Base-by-base conservation (phyloP, 1,140 invertebrate species). In the Gryllus bimaculatus region DNA sequence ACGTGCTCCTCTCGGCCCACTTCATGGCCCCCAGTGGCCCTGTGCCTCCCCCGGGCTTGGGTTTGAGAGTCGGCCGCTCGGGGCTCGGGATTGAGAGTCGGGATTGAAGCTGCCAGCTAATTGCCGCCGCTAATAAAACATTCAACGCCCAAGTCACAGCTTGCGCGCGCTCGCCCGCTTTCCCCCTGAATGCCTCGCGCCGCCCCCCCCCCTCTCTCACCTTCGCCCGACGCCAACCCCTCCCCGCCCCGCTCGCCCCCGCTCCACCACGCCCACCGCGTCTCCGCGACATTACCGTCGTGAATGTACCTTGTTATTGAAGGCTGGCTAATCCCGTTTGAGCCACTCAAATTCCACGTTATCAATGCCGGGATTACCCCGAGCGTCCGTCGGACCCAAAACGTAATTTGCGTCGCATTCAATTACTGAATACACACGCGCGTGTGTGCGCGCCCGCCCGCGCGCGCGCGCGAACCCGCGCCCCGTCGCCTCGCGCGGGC, bases 271-370 rank as follows among this genome's bases (percentile, higher is more conserved):
- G 26, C 26, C 26, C 26, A 1, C 54, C 54, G 18, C 54, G 18
- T 2, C 54, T 1, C 10, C 54, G 54, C 54, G 54, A 7, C n/a
- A 66, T 66, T 66, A 66, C 54, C 10, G 18, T 18, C 10, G 54
- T 66, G 54, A 66, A 66, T 66, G 54, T 18, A 66, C 2, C 54
- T 66, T 18, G 54, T 1, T 66, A 66, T 66, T 66, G 54, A 66
- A 66, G 54, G 54, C 54, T 66, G 54, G 10, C 54, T 66, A 66
- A 66, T 66, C 54, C 54, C 54, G 54, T 66, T 66, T 66, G 54
- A 66, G 18, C 54, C 54, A 66, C 54, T 66, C 54, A 66, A 66
- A 66, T 66, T 66, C 54, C 54, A 66, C 54, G 54, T 66, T 66
- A 66, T 66, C 54, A 66, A 66, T 66, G 54, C 54, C 10, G 54